Percentiles rank a stretch among this genome's conserved stretches.
phyloP scores from a whole-genome alignment of 2,113 vertebrate genomes.

The Saguinus midas region DNA sequence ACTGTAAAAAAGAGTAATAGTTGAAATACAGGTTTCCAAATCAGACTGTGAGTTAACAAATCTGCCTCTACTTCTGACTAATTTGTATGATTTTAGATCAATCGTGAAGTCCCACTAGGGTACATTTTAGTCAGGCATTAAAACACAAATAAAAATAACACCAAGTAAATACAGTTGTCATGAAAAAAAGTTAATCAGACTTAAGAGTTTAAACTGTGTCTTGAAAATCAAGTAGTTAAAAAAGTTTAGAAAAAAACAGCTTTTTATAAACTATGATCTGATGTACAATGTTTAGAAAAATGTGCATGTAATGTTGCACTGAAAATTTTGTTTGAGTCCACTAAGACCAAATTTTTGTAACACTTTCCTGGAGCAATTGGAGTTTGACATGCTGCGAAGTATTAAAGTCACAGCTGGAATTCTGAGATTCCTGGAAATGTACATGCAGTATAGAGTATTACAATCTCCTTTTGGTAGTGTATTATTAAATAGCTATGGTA shows the following conservation, averaged over 20 bases:
- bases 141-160: not conserved
- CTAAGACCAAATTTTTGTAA: not conserved
- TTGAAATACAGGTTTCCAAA: not conserved
- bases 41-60: not conserved
- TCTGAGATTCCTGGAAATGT: not conserved
- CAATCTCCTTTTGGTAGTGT: not conserved
- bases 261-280: not conserved
- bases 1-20: not conserved
- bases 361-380: not conserved
- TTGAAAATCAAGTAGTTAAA: not conserved
- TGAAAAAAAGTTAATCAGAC: not conserved
- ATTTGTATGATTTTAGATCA: not conserved
- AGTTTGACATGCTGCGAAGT: not conserved
- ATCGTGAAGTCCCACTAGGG: not conserved
- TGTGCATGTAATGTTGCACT: not conserved
- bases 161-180: not conserved
- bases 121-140: not conserved
- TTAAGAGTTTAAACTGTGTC: not conserved
- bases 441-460: not conserved
- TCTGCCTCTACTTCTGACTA: not conserved
- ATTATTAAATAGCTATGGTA: constrained; percentile 24
- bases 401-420: not conserved
- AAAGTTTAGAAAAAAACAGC: not conserved
- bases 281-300: not conserved
- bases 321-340: not conserved